A percentile compares a stretch with the other conserved stretches of the same genome.
These are phyloP conservation scores for Hymenopus coronatus DNA, from an alignment of 2,888 invertebrate genomes.

Conservation along the genomic window DNA sequence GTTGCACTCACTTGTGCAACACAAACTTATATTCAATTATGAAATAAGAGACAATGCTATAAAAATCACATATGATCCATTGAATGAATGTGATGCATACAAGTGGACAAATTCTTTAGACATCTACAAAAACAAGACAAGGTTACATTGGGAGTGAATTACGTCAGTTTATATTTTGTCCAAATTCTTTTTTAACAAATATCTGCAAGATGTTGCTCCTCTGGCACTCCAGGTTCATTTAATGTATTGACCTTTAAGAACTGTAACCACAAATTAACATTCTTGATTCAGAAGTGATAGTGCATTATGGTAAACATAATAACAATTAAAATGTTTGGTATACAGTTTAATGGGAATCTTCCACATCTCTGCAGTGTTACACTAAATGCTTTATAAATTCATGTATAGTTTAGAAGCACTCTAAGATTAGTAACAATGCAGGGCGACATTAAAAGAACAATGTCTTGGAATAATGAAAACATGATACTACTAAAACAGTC, in stretches of 20 bases:
- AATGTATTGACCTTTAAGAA: not conserved
- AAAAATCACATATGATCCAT: no score
- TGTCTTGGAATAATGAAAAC: not conserved
- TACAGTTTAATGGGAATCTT: not conserved
- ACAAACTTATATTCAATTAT: no score
- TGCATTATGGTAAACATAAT: not conserved
- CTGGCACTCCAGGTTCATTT: not conserved
- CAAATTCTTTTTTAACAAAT: not conserved
- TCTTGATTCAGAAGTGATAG: not conserved
- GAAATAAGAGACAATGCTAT: no score
- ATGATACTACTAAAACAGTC: not conserved
- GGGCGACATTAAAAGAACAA: not conserved
- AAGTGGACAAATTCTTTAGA: no score
- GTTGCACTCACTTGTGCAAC: no score
- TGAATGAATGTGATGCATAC: no score
- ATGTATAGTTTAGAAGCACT: not conserved
- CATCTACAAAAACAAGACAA: no score
- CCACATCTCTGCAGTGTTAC: not conserved
- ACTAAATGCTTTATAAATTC: not conserved
- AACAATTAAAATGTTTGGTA: not conserved
- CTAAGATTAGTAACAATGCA: not conserved
- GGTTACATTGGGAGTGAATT: no score
- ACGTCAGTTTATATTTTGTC: no score
- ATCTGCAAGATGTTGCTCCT: not conserved
- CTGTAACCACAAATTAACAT: no score